Evolutionary conservation across 2,797 vertebrate genomes (phyloP).

Genomic region (Leucoraja ocellata): DNA sequence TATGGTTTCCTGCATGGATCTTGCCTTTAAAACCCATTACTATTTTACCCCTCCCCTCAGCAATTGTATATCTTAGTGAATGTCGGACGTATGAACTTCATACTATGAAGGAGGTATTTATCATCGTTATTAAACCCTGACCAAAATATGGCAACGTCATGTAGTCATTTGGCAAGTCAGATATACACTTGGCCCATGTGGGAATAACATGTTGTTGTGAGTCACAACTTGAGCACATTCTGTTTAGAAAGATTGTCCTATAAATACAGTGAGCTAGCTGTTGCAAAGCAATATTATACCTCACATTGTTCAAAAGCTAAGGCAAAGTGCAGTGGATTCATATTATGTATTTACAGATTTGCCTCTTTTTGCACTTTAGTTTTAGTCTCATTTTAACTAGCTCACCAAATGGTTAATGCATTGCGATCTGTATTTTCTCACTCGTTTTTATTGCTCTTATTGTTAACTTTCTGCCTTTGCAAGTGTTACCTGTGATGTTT

Average conservation of each 20-base stretch:
- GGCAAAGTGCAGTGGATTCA: neutral
- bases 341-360: neutral
- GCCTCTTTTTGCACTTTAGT: slow-evolving; percentile 21
- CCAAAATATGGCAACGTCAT: neutral
- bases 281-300: slow-evolving; percentile 32
- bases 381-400: slow-evolving; percentile 14
- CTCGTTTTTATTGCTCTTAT: neutral
- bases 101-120: neutral
- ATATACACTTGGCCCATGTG: neutral
- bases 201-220: neutral
- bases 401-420: slow-evolving; percentile 20
- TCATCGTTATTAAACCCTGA: neutral
- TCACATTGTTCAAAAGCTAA: slow-evolving; percentile 31
- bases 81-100: neutral
- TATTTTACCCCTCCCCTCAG: neutral
- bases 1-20: slow-evolving; percentile 32
- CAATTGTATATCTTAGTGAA: neutral
- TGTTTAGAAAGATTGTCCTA: neutral
- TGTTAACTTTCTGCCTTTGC: neutral
- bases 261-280: neutral
- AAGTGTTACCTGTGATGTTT: neutral
- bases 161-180: neutral
- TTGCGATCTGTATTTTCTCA: neutral
- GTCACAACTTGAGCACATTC: neutral
- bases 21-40: neutral